phyloP scores from a whole-genome alignment of 1,140 invertebrate genomes.

The Drosophila sucinea region DNA sequence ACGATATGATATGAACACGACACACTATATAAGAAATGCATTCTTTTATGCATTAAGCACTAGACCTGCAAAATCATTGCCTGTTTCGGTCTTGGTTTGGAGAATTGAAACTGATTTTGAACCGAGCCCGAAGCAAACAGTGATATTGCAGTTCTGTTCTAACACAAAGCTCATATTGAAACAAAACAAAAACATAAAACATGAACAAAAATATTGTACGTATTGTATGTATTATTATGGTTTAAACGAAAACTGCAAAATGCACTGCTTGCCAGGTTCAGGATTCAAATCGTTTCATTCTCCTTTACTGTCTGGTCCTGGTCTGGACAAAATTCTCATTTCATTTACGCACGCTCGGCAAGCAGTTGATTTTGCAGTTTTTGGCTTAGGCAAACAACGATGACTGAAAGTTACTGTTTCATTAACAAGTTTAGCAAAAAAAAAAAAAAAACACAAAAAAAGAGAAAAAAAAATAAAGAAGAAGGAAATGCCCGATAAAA shows the following conservation, averaged over 20 bases:
- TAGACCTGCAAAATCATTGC: constrained; percentile 1
- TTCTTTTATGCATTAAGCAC: constrained; percentile 72
- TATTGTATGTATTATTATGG: constrained; percentile 78
- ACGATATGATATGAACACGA: constrained; percentile 57
- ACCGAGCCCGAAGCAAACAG: background rate
- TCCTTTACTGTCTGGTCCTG: background rate
- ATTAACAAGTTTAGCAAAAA: constrained; percentile 52
- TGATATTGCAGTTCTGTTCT: background rate
- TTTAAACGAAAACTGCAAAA: constrained; percentile 24
- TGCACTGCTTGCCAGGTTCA: background rate
- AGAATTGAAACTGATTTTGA: background rate
- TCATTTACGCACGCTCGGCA: background rate
- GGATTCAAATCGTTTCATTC: background rate
- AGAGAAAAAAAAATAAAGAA: constrained; percentile 40
- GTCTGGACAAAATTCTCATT: no score
- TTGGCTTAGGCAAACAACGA: constrained; percentile 52
- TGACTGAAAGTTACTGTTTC: constrained; percentile 81
- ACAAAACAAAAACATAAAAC: constrained; percentile 41
- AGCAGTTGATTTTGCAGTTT: constrained; percentile 1
- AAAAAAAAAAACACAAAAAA: constrained; percentile 13
- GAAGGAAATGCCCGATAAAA: constrained; percentile 54
- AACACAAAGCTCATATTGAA: constrained; percentile 64
- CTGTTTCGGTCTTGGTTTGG: background rate
- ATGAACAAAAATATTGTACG: constrained; percentile 62
- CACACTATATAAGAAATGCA: constrained; percentile 80